Base-by-base conservation (phyloP, 2,113 vertebrate species). In the Sprattus sprattus region DNA sequence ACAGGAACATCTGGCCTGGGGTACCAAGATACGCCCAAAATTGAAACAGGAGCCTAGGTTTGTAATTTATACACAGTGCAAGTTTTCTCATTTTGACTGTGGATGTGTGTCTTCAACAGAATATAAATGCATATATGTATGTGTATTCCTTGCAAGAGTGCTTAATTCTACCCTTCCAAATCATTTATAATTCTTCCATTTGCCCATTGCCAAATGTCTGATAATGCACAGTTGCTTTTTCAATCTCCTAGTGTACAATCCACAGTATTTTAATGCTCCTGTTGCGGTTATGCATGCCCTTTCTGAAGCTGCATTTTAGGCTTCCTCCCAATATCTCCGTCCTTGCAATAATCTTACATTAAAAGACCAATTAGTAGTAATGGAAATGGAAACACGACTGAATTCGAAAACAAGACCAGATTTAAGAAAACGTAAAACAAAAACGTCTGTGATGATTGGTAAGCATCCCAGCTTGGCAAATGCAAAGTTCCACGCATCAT, bases 381-480 rank as follows among this genome's bases (percentile, higher is more conserved):
- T 78, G 71, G 13, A 78, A 78, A 78, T 32, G 13, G 60, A 78
- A 67, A 67, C 60, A 28, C 28, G 71, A 16, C 71, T 78, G 71
- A 78, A 15, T 78, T 15, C 13, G 28, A 78, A 78, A 11, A 16
- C 25, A 78, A 78, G 28, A 78, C 28, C 71, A 6, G 71, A 78
- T 39, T 78, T 32, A 20, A 60, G 71, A 78, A 78, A 78, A 39
- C 11, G 13, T 39, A 28, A 75, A 39, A 78, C 39, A 78, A 3
- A 28, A 32, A 9, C 28, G 39, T 11, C 71, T 78, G 71, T 78
- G 71, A 39, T 78, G 71, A 78, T 39, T 78, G 71, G 71, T 78
- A 39, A 78, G 71, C 71, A 39, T 39, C 71, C 71, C 71, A 78
- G 71, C 71, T 78, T 78, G 71, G 71, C 71, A 78, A 78, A 78